A percentile compares a stretch with the other conserved stretches of the same genome.
Conservation (phyloP, 2,113 vertebrate species). For the Pagrus major region DNA sequence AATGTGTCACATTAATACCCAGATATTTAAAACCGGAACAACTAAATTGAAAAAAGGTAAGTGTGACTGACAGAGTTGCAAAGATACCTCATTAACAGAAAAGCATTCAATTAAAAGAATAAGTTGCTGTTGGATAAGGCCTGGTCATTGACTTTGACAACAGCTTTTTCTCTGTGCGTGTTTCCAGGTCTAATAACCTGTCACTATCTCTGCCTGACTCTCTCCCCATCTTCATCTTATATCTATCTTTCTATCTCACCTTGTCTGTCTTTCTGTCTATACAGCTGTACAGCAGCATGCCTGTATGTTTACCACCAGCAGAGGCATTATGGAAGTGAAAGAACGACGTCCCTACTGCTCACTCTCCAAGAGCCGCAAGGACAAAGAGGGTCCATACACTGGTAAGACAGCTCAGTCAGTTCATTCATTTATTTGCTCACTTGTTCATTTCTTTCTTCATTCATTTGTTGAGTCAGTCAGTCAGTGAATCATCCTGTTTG, state of each 20-base stretch:
- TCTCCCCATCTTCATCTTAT: not conserved
- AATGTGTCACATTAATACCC: too few species aligned
- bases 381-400: conserved; percentile 91
- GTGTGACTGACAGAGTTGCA: too few species aligned
- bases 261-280: conserved; percentile 16
- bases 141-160: not conserved
- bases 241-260: not conserved
- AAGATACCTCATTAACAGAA: too few species aligned
- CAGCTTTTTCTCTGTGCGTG: not conserved
- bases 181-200: conserved; percentile 35
- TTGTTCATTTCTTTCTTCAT: not conserved
- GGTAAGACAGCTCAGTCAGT: conserved; percentile 60
- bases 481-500: not conserved
- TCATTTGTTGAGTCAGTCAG: not conserved
- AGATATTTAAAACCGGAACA: too few species aligned
- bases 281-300: conserved; percentile 75
- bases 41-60: too few species aligned
- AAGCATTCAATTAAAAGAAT: too few species aligned
- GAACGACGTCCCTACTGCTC: conserved; percentile 98
- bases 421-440: not conserved
- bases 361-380: conserved; percentile 93
- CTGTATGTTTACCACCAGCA: conserved; percentile 79
- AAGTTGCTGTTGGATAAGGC: not conserved
- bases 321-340: conserved; percentile 99
- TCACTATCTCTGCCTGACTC: not conserved